Base-by-base conservation (phyloP, 1,140 invertebrate genomes). In the Triops cancriformis region DNA sequence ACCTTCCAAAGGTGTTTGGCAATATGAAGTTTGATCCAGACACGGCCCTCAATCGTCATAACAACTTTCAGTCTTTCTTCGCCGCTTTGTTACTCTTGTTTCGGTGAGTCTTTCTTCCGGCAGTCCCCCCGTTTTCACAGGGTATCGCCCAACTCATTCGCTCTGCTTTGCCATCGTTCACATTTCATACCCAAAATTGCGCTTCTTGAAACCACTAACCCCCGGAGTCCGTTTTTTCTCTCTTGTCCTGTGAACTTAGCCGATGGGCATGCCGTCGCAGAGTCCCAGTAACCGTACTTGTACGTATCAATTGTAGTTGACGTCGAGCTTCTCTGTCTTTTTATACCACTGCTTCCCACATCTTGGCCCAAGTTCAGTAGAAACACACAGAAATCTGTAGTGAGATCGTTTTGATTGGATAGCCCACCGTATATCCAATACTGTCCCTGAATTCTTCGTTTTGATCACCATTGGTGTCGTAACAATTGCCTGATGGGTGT, bases 41-140 rank as follows among this genome's bases (percentile, higher is more conserved):
- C 84, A 91, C 91, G 82, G 91, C 93, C 82, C 92, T 98, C 84
- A 96, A 95, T 88, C 89, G 94, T 81, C 96, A 98, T 90, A 98
- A 97, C 90, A 98, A 98, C 89, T 98, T 98, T 90, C 91, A 95
- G 86, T 92, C 92, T 82, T 98, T 98, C 89, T 92, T 95, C 87
- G 91, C 93, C 85, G 92, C 93, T 84, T 89, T 98, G 83, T 92
- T 97, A 87, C 90, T 98, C 82, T 90, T 98, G 82, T 98, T 98
- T 90, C 94, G 95, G 90, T 98, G 93, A 94, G 90, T 90, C n/a
- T 73, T 18, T 23, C 28, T 51, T 37, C 7, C 26, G 18, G 27
- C 14, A 73, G 18, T 10, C 37, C 51, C 45, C n/a, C 23, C 14
- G 10, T 64, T 23, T 18, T 64, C 51, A 64, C 51, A 23, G 51